Conservation (phyloP, 1,140 invertebrate species). For the Nomia melanderi region DNA sequence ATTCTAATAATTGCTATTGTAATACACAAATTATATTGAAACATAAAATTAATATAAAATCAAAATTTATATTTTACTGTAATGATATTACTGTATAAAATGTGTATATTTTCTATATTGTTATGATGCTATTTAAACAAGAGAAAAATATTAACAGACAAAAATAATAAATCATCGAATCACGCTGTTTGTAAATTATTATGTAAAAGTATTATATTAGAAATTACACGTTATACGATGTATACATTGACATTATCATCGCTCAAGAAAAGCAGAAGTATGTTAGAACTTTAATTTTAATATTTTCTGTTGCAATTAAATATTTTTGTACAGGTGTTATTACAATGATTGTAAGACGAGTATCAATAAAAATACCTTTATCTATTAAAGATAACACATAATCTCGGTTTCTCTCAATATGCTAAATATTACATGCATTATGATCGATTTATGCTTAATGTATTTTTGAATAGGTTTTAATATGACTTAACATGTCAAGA, state of each 20-base stretch:
- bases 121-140: neutral
- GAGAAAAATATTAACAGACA: neutral
- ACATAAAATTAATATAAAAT: slow-evolving; percentile 42
- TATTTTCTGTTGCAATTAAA: slow-evolving; percentile 20
- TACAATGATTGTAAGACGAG: slow-evolving; percentile 13
- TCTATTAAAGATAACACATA: neutral
- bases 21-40: slow-evolving; percentile 77
- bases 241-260: neutral
- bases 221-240: slow-evolving; percentile 1
- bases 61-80: slow-evolving; percentile 23
- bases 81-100: slow-evolving; percentile 45
- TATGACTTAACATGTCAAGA: slow-evolving; percentile 20
- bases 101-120: slow-evolving; percentile 23
- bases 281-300: slow-evolving; percentile 22
- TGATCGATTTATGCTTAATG: slow-evolving; percentile 9
- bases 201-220: slow-evolving; percentile 42
- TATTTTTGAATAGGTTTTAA: slow-evolving; percentile 37
- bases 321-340: slow-evolving; percentile 32
- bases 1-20: slow-evolving; percentile 83
- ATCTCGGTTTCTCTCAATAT: neutral
- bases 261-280: neutral
- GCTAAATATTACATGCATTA: slow-evolving; percentile 1
- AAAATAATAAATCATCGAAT: slow-evolving; percentile 13
- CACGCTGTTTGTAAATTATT: slow-evolving; percentile 36
- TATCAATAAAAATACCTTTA: slow-evolving; percentile 35